phyloP scores from a whole-genome alignment of 1,140 invertebrate species.

The Cecropterus lyciades region DNA sequence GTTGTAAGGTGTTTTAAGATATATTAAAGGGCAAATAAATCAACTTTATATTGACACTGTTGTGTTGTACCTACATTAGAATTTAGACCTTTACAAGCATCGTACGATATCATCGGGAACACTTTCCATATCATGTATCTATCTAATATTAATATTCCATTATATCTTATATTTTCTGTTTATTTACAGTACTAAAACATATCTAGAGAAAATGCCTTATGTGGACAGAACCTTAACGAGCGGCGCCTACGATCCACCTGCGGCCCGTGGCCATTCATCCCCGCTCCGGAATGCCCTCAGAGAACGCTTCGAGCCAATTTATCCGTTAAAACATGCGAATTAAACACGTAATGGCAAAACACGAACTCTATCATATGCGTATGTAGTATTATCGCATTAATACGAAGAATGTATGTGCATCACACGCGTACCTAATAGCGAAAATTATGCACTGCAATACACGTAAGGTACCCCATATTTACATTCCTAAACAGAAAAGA shows the following conservation, averaged over 20 bases:
- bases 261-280: conserved; percentile 15
- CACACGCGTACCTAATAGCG: neutral
- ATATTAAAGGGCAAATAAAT: too few relatives aligned
- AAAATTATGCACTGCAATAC: neutral
- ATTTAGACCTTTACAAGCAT: too few relatives aligned
- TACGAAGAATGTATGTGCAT: neutral
- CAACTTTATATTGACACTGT: too few relatives aligned
- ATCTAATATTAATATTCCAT: too few relatives aligned
- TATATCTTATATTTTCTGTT: neutral
- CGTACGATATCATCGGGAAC: too few relatives aligned
- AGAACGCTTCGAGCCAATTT: neutral
- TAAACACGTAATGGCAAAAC: neutral
- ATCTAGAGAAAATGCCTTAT: neutral
- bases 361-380: neutral
- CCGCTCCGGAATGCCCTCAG: neutral
- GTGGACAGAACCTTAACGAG: conserved; percentile 14
- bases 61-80: too few relatives aligned
- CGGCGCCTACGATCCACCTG: conserved; percentile 19
- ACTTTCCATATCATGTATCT: too few relatives aligned
- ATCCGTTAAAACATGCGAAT: neutral
- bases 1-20: too few relatives aligned
- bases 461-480: neutral
- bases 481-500: neutral
- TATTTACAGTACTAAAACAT: neutral
- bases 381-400: conserved; percentile 3